Evolutionary conservation across 1,140 invertebrate genomes (phyloP), one percentile per base, ranked within the genome.

Genomic region (Acyrthosiphon pisum): DNA sequence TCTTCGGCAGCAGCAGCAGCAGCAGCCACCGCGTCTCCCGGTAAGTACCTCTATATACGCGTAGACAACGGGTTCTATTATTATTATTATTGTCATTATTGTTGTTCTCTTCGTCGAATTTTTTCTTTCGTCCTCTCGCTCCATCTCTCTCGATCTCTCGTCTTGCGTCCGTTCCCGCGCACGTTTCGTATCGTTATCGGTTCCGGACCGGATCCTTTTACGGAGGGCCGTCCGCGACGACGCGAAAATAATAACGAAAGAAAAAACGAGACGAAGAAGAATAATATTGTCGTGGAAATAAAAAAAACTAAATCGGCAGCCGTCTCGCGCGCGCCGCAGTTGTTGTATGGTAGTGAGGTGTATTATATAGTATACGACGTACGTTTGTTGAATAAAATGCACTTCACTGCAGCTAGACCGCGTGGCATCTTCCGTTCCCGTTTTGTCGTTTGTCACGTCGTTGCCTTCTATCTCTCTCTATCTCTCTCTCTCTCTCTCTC

Each of bases 191-290:
- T 90, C 88, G 44, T 60, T 90, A 90, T 90, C 89, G 89, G 50
- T 90, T 92, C 91, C 91, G 91, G 89, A 23, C 23, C 23, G 87
- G 48, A 44, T 50, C 91, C 91, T 92, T 92, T 92, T 92, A 92
- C 37, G 91, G 91, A 22, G 26, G 90, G 14, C 44, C n/a, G 76
- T n/a, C 14, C 14, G 22, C 35, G 41, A 91, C 90, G 22, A 91
- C 60, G 41, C 91, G 30, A 92, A 92, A 92, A 92, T 83, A 83
- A 92, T 92, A 92, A 92, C 91, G 41, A 83, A 81, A 92, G 76
- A 92, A 92, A 56, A 53, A 89, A 83, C 91, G 26, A 53, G 87
- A 48, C 83, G 76, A 50, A 37, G 23, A 89, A 37, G 22, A 56
- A 56, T 76, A 76, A 76, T 76, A 76, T 76, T 76, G 60, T 76